Base-by-base conservation (phyloP, 37 sponge, comb jelly and placozoan species). In the Geodia barretti region DNA sequence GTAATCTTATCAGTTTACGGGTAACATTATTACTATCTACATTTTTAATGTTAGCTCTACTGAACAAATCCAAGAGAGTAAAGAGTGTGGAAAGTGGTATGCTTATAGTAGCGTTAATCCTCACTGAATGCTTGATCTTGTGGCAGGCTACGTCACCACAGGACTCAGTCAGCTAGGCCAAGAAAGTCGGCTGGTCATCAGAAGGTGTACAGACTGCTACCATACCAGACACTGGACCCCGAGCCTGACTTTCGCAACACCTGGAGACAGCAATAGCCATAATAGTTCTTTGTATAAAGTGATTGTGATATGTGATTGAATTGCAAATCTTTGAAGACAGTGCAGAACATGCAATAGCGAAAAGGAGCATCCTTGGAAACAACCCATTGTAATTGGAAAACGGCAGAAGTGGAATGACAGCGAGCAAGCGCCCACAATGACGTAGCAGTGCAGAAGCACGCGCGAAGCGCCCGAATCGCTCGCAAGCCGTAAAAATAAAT, bases 221-320 rank as follows among this genome's bases (percentile, higher is more conserved):
- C 84, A 0, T 84, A 68, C 37, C 76, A 84, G 39, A 47, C 76
- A 76, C 76, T 84, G 54, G 54, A 47, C 14, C n/a, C n/a, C n/a
- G n/a, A n/a, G n/a, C n/a, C n/a, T n/a, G n/a, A n/a, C n/a, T n/a
- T n/a, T n/a, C n/a, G n/a, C n/a, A n/a, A n/a, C n/a, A n/a, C n/a
- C n/a, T n/a, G n/a, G n/a, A n/a, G n/a, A n/a, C n/a, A n/a, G n/a
- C n/a, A n/a, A n/a, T n/a, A n/a, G n/a, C n/a, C n/a, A n/a, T n/a
- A n/a, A n/a, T 47, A 47, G 14, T 47, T 47, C 7, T 47, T 7
- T 47, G 54, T n/a, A n/a, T n/a, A n/a, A n/a, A n/a, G n/a, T n/a
- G n/a, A n/a, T n/a, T n/a, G n/a, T n/a, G n/a, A n/a, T n/a, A n/a
- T n/a, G n/a, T n/a, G n/a, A n/a, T n/a, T n/a, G n/a, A n/a, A n/a